These are phyloP conservation scores for Vespertilio murinus DNA, from an alignment of 2,797 vertebrate genomes.

Conservation along the genomic window DNA sequence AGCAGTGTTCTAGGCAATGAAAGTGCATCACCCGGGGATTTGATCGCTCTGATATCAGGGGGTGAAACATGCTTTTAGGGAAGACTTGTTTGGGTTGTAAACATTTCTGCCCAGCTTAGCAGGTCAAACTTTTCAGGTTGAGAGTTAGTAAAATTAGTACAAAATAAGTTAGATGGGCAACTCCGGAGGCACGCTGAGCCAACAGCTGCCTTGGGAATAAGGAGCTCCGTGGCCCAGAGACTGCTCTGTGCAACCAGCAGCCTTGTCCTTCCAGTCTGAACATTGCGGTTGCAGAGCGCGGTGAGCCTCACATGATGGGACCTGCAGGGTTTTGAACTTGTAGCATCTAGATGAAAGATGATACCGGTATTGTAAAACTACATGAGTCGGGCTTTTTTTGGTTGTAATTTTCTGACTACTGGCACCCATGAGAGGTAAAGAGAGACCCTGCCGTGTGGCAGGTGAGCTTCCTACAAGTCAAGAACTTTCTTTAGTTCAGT, in stretches of 20 bases:
- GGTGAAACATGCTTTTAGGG: not conserved
- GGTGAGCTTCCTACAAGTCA: not conserved
- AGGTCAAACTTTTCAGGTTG: not conserved
- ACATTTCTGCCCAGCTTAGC: not conserved
- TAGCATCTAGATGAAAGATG: not conserved
- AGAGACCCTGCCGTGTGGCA: not conserved
- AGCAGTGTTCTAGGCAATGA: not conserved
- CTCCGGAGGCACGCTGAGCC: not conserved
- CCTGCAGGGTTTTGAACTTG: slow-evolving; percentile 26
- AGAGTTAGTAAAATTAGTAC: not conserved
- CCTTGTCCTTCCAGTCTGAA: not conserved
- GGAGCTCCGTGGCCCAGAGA: not conserved
- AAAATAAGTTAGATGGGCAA: not conserved
- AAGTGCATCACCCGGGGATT: not conserved
- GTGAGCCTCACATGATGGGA: not conserved
- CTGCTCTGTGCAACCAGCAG: not conserved
- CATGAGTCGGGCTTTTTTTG: not conserved
- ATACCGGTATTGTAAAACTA: not conserved
- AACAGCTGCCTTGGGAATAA: not conserved
- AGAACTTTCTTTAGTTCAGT: not conserved
- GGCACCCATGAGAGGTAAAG: not conserved
- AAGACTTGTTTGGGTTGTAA: not conserved
- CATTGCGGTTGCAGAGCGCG: not conserved
- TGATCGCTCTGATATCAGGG: not conserved
- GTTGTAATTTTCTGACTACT: not conserved